Evolutionary conservation across 2,888 invertebrate species (phyloP), one percentile per base, ranked within the genome.

Genomic region (Macroteleia sp.): DNA sequence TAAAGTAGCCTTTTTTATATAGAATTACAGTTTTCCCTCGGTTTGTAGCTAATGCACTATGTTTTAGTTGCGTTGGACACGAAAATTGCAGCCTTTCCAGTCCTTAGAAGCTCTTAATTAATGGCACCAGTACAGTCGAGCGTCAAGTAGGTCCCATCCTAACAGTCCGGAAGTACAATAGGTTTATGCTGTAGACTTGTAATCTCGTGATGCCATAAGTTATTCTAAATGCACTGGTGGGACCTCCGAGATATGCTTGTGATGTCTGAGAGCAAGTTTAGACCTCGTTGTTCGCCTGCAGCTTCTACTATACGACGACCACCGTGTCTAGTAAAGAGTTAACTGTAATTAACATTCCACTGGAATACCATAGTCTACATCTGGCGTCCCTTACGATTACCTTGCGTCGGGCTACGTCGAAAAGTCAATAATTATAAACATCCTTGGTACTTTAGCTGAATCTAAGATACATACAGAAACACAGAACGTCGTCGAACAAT

Each of bases 191-290:
- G 85, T 82, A 87, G 90, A 89, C 90, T 89, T 90, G 90, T 90
- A 90, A 90, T 90, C 90, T 90, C 88, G 86, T 85, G 87, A 90
- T 86, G 89, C 85, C 85, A 88, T 89, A 89, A 90, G 88, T 90
- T 90, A 90, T 90, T 90, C 89, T 87, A 88, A 90, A 90, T 90
- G 89, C 88, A 88, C 89, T 89, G 84, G 87, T 85, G 88, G 86
- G 88, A 89, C 86, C 83, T 80, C 75, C 85, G 85, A 86, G 86
- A 87, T 88, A 87, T 87, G 86, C 86, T 81, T 80, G 81, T 82
- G 86, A 86, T 86, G 87, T 87, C 84, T 84, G 76, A 80, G 74
- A 85, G 85, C 81, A 85, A 89, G 87, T 88, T 88, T 86, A 85
- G 84, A 85, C 86, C 87, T 84, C 80, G 80, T 71, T n/a, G n/a